Evolutionary conservation across 1,140 invertebrate species (phyloP), one percentile per base, ranked within the genome.

Genomic region (Drosophila asahinai): DNA sequence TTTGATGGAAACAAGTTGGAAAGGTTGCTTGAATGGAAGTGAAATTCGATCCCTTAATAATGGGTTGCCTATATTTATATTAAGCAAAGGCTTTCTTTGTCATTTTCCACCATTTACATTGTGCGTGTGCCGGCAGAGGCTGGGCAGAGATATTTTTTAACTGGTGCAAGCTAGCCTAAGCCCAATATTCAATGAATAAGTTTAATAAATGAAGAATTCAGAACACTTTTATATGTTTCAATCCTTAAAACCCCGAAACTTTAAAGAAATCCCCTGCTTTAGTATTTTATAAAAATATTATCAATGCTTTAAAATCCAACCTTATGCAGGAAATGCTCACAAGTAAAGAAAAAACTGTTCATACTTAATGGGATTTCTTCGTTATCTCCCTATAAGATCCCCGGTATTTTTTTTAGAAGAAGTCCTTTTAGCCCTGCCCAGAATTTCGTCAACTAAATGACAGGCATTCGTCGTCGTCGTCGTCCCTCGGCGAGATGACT

Each of bases 371-470:
- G 67, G 54, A 73, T 73, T 73, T 59, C 47, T 58, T 36, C 19
- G 14, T 77, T 60, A 75, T 75, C 70, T 63, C 5, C 4, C 17
- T 43, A 3, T 11, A 22, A 74, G 70, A 67, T 68, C 38, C 48
- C 27, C 55, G 38, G 11, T 43, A 1, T 36, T 33, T 60, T 49
- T 30, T 19, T 4, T 38, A 38, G 36, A 2, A 48, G 25, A 61
- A 61, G 75, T 77, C 75, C 70, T 73, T 65, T 62, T 47, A 49
- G 43, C 66, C 45, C 22, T 52, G 47, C 38, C 54, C 40, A 61
- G 67, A 60, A 73, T 51, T 73, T 38, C 75, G 42, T 77, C 64
- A 77, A 77, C 74, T 80, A 77, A 84, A 70, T 77, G 75, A 77
- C 83, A 77, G 77, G 51, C 83, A 86, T 72, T 63, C 63, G 63